These are phyloP conservation scores for Conus betulinus DNA, from an alignment of 1,140 invertebrate species.

Conservation along the genomic window DNA sequence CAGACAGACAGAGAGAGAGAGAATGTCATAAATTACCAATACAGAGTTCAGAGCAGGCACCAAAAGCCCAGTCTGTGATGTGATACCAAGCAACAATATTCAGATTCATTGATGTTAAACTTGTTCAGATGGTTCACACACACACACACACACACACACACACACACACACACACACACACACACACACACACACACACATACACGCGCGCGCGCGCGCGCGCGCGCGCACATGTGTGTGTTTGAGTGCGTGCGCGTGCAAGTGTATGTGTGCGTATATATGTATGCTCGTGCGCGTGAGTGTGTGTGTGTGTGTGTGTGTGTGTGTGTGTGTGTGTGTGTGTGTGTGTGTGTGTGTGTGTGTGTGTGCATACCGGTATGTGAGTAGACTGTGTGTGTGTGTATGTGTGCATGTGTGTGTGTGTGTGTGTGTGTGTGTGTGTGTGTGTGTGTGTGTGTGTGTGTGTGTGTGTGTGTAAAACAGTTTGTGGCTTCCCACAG, in stretches of 20 bases:
- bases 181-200: no score
- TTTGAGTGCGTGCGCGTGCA: not conserved
- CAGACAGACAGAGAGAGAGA: no score
- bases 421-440: constrained; percentile 42
- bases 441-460: constrained; percentile 37
- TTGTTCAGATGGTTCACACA: no score
- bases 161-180: no score
- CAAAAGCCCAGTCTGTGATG: no score
- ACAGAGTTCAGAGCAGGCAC: no score
- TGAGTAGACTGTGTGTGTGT: constrained; percentile 42
- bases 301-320: constrained; percentile 47
- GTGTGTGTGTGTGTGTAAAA: constrained; percentile 43
- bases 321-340: constrained; percentile 16
- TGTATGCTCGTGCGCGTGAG: constrained; percentile 26
- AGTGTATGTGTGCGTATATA: constrained; percentile 30
- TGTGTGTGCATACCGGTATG: constrained; percentile 39
- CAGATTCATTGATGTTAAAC: no score
- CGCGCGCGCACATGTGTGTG: no score
- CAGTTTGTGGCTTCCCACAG: constrained; percentile 28
- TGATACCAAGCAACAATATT: no score
- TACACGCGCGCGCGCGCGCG: no score
- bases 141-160: no score
- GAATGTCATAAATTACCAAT: no score
- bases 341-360: constrained; percentile 42
- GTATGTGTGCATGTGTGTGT: constrained; percentile 38